Percentiles rank a stretch among this genome's conserved stretches.
Conservation (phyloP, 2,113 vertebrate species). For the Hippocampus abdominalis region DNA sequence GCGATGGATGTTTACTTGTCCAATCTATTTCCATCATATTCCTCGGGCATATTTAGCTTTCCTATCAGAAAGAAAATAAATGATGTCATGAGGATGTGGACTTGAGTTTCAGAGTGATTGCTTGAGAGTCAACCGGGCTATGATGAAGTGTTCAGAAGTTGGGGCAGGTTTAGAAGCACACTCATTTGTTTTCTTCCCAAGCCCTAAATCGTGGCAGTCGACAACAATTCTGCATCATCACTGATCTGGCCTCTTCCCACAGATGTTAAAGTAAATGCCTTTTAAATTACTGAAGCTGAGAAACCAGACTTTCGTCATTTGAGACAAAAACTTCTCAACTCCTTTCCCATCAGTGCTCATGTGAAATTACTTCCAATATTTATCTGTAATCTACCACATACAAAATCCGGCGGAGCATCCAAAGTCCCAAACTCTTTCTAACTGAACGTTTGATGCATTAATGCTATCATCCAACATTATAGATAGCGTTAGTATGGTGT, state of each 20-base stretch:
- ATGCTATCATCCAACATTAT: too few relatives aligned
- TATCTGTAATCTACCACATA: not conserved
- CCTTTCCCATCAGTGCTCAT: not conserved
- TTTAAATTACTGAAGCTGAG: not conserved
- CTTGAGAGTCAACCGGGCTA: constrained; percentile 26
- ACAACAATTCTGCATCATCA: not conserved
- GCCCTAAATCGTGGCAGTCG: not conserved
- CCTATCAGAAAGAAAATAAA: constrained; percentile 58
- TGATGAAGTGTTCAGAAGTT: constrained; percentile 11
- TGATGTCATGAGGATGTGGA: constrained; percentile 25
- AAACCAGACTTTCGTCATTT: constrained; percentile 1
- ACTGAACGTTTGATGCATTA: too few relatives aligned
- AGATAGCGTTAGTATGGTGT: too few relatives aligned
- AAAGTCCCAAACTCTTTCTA: too few relatives aligned
- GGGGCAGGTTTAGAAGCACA: constrained; percentile 6
- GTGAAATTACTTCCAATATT: not conserved
- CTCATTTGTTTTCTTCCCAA: not conserved
- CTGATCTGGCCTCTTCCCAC: not conserved
- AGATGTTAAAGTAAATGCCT: constrained; percentile 3
- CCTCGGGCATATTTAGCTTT: constrained; percentile 38
- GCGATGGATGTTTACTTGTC: constrained; percentile 63
- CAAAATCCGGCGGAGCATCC: too few relatives aligned
- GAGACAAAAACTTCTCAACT: not conserved
- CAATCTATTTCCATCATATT: constrained; percentile 66
- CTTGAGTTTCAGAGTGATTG: constrained; percentile 18